These are phyloP conservation scores for Equus przewalskii DNA, from an alignment of 2,113 vertebrate genomes.

Conservation along the genomic window DNA sequence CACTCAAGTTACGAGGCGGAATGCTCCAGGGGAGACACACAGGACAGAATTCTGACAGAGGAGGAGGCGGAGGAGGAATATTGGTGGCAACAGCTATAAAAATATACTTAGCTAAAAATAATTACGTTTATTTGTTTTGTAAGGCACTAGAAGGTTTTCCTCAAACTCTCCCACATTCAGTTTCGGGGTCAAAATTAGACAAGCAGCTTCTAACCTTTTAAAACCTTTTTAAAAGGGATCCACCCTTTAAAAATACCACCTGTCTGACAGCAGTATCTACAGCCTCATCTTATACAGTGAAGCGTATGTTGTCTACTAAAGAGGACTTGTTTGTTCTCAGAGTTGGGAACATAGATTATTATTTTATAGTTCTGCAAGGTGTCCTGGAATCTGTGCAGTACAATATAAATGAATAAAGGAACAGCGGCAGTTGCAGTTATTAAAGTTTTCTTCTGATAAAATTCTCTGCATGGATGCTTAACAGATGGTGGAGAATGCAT, in stretches of 20 bases:
- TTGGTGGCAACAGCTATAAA: conserved; percentile 22
- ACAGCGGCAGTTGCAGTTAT: conserved; percentile 18
- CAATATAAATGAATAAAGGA: conserved; percentile 53
- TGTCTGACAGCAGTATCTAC: not conserved
- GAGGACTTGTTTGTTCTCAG: not conserved
- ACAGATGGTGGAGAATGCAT: conserved; percentile 60
- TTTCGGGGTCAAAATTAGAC: conserved; percentile 36
- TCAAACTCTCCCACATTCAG: not conserved
- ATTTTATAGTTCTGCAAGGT: conserved; percentile 33
- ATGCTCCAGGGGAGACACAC: not conserved
- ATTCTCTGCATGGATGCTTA: conserved; percentile 61
- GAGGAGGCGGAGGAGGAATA: not conserved
- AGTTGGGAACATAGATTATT: not conserved
- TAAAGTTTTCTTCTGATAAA: conserved; percentile 42
- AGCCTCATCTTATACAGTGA: not conserved
- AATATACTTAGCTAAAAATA: conserved; percentile 64
- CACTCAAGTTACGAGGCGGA: conserved; percentile 17
- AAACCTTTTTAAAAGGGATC: not conserved
- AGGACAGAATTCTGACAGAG: not conserved
- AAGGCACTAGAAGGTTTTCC: conserved; percentile 54
- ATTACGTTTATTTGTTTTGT: conserved; percentile 50
- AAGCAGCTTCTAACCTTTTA: conserved; percentile 44
- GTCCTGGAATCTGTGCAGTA: not conserved
- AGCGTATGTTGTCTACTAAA: not conserved
- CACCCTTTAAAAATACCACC: conserved; percentile 15